Percentiles rank a stretch among this genome's conserved stretches.
These are phyloP conservation scores for Paratilapia polleni DNA, from an alignment of 2,113 vertebrate genomes.

Conservation along the genomic window DNA sequence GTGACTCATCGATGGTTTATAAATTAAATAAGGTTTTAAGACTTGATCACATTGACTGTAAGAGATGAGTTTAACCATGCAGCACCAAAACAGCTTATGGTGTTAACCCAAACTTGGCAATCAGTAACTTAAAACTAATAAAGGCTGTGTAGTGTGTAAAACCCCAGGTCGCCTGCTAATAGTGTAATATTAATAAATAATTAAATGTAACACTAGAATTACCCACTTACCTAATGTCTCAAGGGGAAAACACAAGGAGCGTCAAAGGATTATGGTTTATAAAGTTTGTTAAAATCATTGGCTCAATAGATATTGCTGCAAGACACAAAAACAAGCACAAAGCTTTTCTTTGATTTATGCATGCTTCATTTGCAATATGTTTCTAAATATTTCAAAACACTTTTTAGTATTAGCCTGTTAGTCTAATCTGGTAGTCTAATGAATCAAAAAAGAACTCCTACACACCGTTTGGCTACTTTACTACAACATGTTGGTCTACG, in stretches of 20 bases:
- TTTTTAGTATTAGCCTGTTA: not conserved
- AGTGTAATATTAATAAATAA: not conserved
- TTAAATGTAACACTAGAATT: constrained; percentile 1
- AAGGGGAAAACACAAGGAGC: not conserved
- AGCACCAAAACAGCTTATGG: not conserved
- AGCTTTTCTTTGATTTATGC: not conserved
- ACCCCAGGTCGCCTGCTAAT: not conserved
- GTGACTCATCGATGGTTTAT: not conserved
- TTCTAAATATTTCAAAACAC: constrained; percentile 1
- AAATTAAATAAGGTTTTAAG: constrained; percentile 21
- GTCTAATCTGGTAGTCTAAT: not conserved
- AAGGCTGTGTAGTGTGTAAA: not conserved
- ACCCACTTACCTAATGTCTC: not conserved
- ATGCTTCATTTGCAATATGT: not conserved
- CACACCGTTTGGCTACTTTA: not conserved
- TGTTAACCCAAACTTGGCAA: not conserved
- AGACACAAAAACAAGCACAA: not conserved
- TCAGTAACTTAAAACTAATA: constrained; percentile 1
- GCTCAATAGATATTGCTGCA: not conserved
- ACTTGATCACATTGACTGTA: not conserved
- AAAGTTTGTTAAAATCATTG: not conserved
- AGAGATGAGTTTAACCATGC: not conserved
- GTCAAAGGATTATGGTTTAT: not conserved
- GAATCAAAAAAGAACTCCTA: not conserved
- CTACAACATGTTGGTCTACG: not conserved